These are phyloP conservation scores for Dermolepida albohirtum DNA, from an alignment of 2,888 invertebrate species.

Conservation along the genomic window DNA sequence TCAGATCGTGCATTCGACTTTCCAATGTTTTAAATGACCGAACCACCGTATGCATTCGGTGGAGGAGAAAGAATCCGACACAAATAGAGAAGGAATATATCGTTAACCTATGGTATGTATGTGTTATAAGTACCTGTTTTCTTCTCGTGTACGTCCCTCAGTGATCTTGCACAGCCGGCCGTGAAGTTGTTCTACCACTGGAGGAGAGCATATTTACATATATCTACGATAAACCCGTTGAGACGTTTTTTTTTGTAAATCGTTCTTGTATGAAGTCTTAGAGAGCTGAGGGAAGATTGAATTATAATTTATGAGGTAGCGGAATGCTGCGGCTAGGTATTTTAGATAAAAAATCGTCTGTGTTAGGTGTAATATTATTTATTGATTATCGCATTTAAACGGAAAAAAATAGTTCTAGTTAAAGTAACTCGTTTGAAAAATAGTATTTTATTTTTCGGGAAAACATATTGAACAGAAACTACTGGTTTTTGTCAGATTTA, in stretches of 20 bases:
- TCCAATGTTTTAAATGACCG: conserved; percentile 6
- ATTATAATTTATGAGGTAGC: conserved; percentile 30
- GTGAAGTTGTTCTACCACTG: conserved; percentile 26
- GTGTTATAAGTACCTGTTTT: conserved; percentile 14
- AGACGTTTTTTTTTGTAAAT: conserved; percentile 23
- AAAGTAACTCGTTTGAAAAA: too few relatives aligned
- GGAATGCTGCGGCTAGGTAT: conserved; percentile 12
- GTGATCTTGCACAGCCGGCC: conserved; percentile 20
- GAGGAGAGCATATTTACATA: conserved; percentile 24
- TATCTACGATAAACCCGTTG: conserved; percentile 32
- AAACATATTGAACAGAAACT: too few relatives aligned
- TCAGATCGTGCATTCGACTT: conserved; percentile 32
- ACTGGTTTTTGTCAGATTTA: too few relatives aligned
- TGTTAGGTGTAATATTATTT: conserved; percentile 19
- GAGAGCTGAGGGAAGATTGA: conserved; percentile 12
- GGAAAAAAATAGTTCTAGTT: too few relatives aligned
- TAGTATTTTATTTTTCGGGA: too few relatives aligned
- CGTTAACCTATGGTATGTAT: neutral
- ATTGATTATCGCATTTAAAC: neutral
- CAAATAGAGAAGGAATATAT: conserved; percentile 20
- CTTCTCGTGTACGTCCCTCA: conserved; percentile 13
- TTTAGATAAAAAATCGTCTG: conserved; percentile 16
- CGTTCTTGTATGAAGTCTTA: conserved; percentile 29
- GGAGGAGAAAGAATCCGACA: conserved; percentile 5
- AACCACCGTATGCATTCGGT: neutral